phyloP scores from a whole-genome alignment of 2,888 invertebrate genomes.

The Acleris emargana region DNA sequence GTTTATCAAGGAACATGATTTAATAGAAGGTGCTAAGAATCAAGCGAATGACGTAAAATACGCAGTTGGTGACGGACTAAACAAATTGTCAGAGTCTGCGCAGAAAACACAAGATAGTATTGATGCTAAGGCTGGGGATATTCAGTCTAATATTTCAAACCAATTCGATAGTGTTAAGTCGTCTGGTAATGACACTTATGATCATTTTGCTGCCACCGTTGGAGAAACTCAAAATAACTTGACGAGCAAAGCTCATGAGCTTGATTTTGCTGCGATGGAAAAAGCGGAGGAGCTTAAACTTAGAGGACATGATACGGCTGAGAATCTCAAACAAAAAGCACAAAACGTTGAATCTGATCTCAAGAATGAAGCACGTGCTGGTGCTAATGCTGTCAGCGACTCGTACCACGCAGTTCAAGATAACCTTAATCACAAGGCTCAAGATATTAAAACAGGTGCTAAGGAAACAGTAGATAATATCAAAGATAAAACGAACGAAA shows the following conservation, averaged over 20 bases:
- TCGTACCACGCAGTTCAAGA: slow-evolving; percentile 54
- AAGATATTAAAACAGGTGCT: slow-evolving; percentile 56
- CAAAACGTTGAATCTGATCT: slow-evolving; percentile 56
- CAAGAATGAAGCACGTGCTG: slow-evolving; percentile 62
- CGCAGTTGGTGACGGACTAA: slow-evolving; percentile 51
- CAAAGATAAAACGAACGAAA: slow-evolving; percentile 58
- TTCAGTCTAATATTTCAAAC: slow-evolving; percentile 53
- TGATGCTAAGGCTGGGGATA: slow-evolving; percentile 49
- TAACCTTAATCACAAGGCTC: slow-evolving; percentile 54
- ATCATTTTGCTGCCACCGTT: slow-evolving; percentile 64
- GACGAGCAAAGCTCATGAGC: slow-evolving; percentile 65
- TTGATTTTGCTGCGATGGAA: slow-evolving; percentile 71
- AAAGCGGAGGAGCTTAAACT: slow-evolving; percentile 64
- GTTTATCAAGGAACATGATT: slow-evolving; percentile 53
- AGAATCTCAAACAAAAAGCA: slow-evolving; percentile 53
- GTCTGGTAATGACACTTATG: slow-evolving; percentile 56
- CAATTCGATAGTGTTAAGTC: slow-evolving; percentile 56
- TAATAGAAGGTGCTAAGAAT: slow-evolving; percentile 54
- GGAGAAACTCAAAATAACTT: slow-evolving; percentile 62
- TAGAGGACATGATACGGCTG: slow-evolving; percentile 56
- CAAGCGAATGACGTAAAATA: slow-evolving; percentile 51
- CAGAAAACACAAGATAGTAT: slow-evolving; percentile 54
- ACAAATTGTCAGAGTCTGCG: slow-evolving; percentile 54
- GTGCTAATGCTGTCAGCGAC: slow-evolving; percentile 60
- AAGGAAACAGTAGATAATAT: slow-evolving; percentile 57